These are phyloP conservation scores for Drosophila quadrilineata DNA, from an alignment of 1,140 invertebrate species.

Conservation along the genomic window DNA sequence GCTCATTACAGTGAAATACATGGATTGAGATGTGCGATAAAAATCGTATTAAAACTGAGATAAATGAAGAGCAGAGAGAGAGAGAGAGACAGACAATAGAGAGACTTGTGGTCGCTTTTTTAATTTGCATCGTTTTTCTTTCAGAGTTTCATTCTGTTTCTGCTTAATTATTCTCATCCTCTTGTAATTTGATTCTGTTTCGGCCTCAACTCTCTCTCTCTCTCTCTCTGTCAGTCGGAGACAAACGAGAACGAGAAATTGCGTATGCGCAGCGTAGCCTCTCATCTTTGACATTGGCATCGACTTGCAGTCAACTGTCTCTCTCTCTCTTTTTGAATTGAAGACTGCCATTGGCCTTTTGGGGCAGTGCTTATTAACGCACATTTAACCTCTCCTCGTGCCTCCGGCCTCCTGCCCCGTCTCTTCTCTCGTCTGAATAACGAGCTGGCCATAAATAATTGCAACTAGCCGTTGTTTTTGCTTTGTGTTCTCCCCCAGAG, in stretches of 20 bases:
- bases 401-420: slow-evolving; percentile 11
- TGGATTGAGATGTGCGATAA: background rate
- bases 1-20: background rate
- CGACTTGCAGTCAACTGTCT: background rate
- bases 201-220: background rate
- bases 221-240: background rate
- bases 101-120: background rate
- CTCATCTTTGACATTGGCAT: too few relatives aligned
- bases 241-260: slow-evolving; percentile 4
- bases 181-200: slow-evolving; percentile 10
- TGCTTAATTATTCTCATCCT: slow-evolving; percentile 13
- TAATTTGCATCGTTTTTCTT: slow-evolving; percentile 10
- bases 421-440: slow-evolving; percentile 23
- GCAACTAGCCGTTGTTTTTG: slow-evolving; percentile 61
- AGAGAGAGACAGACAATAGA: too few relatives aligned
- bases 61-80: too few relatives aligned
- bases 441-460: slow-evolving; percentile 63
- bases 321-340: too few relatives aligned
- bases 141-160: slow-evolving; percentile 1
- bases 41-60: background rate
- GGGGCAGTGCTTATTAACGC: slow-evolving; percentile 64
- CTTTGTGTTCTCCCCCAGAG: background rate
- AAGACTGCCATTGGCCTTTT: slow-evolving; percentile 45
- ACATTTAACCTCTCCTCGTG: slow-evolving; percentile 61
- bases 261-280: slow-evolving; percentile 26